phyloP scores from a whole-genome alignment of 2,888 invertebrate genomes.

The Enoplolaimus lenunculus region DNA sequence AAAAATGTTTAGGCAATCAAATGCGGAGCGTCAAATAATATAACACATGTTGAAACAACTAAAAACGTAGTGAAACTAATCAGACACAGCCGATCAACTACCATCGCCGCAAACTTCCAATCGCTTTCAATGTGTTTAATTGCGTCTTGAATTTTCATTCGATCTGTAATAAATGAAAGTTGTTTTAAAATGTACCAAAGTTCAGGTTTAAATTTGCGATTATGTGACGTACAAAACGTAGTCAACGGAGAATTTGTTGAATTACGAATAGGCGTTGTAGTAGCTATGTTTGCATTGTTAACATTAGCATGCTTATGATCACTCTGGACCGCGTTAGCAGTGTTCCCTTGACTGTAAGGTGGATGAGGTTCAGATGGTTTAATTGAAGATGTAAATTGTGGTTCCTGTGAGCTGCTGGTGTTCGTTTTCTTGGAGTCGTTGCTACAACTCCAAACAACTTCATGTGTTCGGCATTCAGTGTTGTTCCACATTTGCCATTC shows the following conservation, averaged over 20 bases:
- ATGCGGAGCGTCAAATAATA: constrained; percentile 20
- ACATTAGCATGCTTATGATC: background rate
- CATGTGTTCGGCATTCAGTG: background rate
- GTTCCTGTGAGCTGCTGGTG: background rate
- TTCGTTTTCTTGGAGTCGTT: background rate
- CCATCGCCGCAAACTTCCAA: constrained; percentile 20
- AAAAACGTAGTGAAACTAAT: constrained; percentile 10
- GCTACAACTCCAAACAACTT: too few relatives aligned
- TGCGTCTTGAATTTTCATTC: constrained; percentile 17
- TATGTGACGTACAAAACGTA: background rate
- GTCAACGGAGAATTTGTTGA: background rate
- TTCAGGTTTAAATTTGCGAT: background rate
- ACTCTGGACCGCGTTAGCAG: background rate
- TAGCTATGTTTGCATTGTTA: background rate
- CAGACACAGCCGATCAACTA: constrained; percentile 20
- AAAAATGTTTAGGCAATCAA: constrained; percentile 7
- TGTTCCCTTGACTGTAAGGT: background rate
- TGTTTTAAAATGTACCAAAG: constrained; percentile 12
- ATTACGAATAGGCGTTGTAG: background rate
- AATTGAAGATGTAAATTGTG: too few relatives aligned
- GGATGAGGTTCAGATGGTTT: background rate
- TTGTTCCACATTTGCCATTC: too few relatives aligned
- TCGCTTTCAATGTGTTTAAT: constrained; percentile 11
- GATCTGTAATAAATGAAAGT: constrained; percentile 13
- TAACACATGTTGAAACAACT: constrained; percentile 13